A percentile compares a stretch with the other conserved stretches of the same genome.
These are phyloP conservation scores for Gymnoscopelus braueri DNA, from an alignment of 2,797 vertebrate genomes.

Conservation along the genomic window DNA sequence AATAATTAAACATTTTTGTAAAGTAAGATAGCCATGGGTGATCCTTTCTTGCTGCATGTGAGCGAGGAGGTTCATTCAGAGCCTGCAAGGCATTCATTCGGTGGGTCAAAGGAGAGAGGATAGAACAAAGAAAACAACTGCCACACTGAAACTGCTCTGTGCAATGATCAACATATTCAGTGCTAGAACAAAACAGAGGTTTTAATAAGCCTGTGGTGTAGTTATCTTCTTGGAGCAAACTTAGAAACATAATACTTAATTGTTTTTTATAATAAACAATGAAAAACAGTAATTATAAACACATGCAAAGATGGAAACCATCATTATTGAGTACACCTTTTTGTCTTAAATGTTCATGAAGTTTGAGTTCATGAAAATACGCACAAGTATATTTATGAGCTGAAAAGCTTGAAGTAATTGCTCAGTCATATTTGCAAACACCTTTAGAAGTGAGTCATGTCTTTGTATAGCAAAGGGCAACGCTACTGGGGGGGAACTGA, in stretches of 20 bases:
- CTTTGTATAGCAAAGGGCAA: slow-evolving; percentile 48
- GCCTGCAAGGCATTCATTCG: slow-evolving; percentile 51
- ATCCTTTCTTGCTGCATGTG: slow-evolving; percentile 46
- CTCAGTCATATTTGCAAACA: slow-evolving; percentile 47
- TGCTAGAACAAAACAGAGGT: neutral
- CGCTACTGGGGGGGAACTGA: slow-evolving; percentile 41
- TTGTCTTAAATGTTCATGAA: too few species aligned
- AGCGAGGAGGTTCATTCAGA: slow-evolving; percentile 56
- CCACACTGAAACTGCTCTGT: slow-evolving; percentile 36
- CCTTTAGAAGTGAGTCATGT: slow-evolving; percentile 23
- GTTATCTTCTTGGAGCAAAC: slow-evolving; percentile 14
- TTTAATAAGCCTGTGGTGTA: neutral
- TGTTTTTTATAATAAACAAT: too few species aligned
- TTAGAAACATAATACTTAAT: too few species aligned
- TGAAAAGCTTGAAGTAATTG: too few species aligned
- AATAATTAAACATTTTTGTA: slow-evolving; percentile 52
- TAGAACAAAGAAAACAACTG: slow-evolving; percentile 21
- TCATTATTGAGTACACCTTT: too few species aligned
- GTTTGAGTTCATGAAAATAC: too few species aligned
- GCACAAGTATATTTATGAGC: too few species aligned
- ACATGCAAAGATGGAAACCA: too few species aligned
- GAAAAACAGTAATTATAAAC: too few species aligned
- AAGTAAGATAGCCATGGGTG: slow-evolving; percentile 34
- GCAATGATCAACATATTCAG: slow-evolving; percentile 7
- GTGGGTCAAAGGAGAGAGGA: slow-evolving; percentile 49